Evolutionary conservation across 2,888 invertebrate species (phyloP).

Genomic region (Tribolium freemani): DNA sequence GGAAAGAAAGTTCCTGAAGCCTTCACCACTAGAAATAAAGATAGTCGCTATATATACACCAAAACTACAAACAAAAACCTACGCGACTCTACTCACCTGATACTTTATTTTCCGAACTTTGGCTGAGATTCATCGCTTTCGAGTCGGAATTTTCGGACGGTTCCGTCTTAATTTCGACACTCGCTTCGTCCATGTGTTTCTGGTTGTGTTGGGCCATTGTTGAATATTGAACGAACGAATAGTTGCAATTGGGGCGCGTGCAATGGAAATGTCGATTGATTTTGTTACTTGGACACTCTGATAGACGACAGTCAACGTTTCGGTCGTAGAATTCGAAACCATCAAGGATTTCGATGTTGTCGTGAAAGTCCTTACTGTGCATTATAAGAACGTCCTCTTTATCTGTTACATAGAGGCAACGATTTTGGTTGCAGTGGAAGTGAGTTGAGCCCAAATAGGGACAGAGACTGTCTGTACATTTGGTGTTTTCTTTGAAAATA

Average conservation of each 20-base stretch:
- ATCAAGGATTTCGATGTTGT: conserved; percentile 84
- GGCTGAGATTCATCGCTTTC: conserved; percentile 64
- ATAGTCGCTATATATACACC: conserved; percentile 51
- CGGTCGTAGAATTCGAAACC: conserved; percentile 89
- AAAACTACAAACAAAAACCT: conserved; percentile 22
- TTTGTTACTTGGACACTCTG: conserved; percentile 78
- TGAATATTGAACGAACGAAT: conserved; percentile 81
- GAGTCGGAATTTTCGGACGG: conserved; percentile 45
- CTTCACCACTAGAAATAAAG: conserved; percentile 84
- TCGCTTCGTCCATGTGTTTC: conserved; percentile 70
- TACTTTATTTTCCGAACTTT: conserved; percentile 60
- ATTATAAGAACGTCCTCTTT: conserved; percentile 82
- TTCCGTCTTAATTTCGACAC: conserved; percentile 55
- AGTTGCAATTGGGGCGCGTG: conserved; percentile 78
- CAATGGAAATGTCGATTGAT: conserved; percentile 85
- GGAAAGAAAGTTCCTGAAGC: conserved; percentile 94
- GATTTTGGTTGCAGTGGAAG: conserved; percentile 86
- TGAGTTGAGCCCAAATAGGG: conserved; percentile 80
- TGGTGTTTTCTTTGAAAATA: conserved; percentile 73
- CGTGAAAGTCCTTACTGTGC: conserved; percentile 90
- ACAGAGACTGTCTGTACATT: conserved; percentile 84
- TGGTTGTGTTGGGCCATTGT: conserved; percentile 81
- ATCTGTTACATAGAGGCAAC: conserved; percentile 88
- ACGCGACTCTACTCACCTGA: conserved; percentile 60
- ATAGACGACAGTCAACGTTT: conserved; percentile 78